Percentiles rank a stretch among this genome's conserved stretches.
These are phyloP conservation scores for Murina feae DNA, from an alignment of 2,113 vertebrate species.

Conservation along the genomic window DNA sequence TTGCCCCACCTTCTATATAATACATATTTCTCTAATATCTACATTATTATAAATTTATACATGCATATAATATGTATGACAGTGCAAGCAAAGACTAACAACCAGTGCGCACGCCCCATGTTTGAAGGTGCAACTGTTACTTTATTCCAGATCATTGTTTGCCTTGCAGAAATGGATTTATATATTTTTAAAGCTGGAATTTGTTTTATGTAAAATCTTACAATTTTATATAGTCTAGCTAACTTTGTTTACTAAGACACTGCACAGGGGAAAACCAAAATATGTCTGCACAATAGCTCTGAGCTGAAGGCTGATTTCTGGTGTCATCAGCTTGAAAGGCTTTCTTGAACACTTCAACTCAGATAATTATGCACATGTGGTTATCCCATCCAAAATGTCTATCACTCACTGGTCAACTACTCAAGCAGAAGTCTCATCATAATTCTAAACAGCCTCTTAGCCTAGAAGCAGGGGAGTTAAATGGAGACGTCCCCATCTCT, in stretches of 20 bases:
- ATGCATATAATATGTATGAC: not conserved
- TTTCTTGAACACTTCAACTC: not conserved
- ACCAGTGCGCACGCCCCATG: not conserved
- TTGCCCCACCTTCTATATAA: not conserved
- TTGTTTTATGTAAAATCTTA: not conserved
- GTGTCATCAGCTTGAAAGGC: not conserved
- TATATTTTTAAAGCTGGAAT: not conserved
- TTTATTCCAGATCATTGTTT: not conserved
- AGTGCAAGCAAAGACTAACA: not conserved
- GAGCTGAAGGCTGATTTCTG: not conserved
- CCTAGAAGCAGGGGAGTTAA: not conserved
- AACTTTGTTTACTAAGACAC: not conserved
- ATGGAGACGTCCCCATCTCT: not conserved
- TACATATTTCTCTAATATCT: not conserved
- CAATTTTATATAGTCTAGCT: not conserved
- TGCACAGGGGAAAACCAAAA: not conserved
- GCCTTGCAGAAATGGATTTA: not conserved
- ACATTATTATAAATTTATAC: not conserved
- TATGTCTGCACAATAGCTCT: not conserved
- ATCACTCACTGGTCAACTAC: not conserved
- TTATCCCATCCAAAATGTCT: not conserved
- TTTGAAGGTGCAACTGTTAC: not conserved
- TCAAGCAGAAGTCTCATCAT: not conserved
- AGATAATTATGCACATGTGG: not conserved
- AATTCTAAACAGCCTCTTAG: not conserved